Percentiles rank a stretch among this genome's conserved stretches.
Conservation (phyloP, 2,888 invertebrate genomes). For the Pachycephus smyrnensis region DNA sequence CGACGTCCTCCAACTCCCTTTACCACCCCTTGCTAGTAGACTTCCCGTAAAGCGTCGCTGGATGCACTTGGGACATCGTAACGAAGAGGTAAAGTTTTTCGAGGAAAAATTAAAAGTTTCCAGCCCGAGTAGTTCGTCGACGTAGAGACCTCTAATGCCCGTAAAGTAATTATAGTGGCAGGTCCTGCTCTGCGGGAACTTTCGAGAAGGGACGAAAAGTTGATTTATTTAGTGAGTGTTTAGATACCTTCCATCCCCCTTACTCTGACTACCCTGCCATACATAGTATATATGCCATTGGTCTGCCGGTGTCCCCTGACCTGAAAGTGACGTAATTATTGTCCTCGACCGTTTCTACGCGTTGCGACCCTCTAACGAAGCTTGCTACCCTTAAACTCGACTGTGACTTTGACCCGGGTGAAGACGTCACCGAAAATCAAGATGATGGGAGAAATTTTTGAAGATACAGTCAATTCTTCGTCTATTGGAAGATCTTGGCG, state of each 20-base stretch:
- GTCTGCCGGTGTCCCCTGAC: not conserved
- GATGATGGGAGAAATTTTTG: not conserved
- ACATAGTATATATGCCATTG: not conserved
- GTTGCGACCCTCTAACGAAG: not conserved
- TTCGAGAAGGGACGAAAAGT: slow-evolving; percentile 25
- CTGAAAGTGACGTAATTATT: slow-evolving; percentile 11
- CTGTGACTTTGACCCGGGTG: not conserved
- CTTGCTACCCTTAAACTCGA: not conserved
- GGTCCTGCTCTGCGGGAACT: slow-evolving; percentile 18
- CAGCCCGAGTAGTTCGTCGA: slow-evolving; percentile 24
- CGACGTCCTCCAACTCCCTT: not conserved
- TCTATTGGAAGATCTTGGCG: not conserved
- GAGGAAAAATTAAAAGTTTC: slow-evolving; percentile 61
- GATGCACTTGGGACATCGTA: slow-evolving; percentile 43
- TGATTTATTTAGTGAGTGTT: slow-evolving; percentile 42
- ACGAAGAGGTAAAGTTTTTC: slow-evolving; percentile 60
- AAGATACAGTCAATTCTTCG: not conserved
- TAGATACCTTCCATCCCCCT: slow-evolving; percentile 5
- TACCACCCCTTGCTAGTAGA: not conserved
- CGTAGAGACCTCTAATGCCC: slow-evolving; percentile 38
- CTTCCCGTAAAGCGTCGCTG: not conserved
- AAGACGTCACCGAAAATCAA: not conserved
- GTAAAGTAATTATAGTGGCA: slow-evolving; percentile 50
- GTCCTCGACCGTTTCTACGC: not conserved
- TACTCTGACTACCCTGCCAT: not conserved